These are phyloP conservation scores for Xiphorhynchus erythropygius DNA, from an alignment of 2,797 vertebrate genomes.

Conservation along the genomic window DNA sequence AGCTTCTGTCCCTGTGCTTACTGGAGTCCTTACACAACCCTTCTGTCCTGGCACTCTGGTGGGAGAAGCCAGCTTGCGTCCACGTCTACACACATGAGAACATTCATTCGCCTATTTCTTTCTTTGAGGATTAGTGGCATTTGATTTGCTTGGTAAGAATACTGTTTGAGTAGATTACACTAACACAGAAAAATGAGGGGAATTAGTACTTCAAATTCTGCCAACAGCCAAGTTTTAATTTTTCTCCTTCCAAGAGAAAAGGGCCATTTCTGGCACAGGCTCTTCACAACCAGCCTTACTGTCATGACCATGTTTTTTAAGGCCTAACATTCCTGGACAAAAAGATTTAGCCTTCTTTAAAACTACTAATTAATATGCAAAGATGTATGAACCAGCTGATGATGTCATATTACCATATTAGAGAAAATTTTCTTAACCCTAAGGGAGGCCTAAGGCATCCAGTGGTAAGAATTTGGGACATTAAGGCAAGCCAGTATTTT, in stretches of 20 bases:
- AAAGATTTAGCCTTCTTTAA: neutral
- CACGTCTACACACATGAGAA: rapidly evolving
- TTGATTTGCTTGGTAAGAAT: neutral
- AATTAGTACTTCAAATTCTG: neutral
- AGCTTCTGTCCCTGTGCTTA: neutral
- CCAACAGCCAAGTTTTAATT: neutral
- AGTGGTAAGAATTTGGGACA: neutral
- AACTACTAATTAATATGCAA: neutral
- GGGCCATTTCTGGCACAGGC: neutral
- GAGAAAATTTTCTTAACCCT: neutral
- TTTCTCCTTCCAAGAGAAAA: neutral
- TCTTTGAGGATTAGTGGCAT: neutral
- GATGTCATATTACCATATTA: neutral
- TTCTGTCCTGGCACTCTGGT: rapidly evolving
- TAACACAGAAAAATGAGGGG: neutral
- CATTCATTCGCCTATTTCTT: neutral
- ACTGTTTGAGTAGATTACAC: neutral
- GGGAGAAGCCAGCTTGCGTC: neutral
- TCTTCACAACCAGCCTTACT: neutral
- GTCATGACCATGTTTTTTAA: neutral
- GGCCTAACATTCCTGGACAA: neutral
- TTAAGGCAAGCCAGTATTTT: neutral
- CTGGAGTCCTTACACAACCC: neutral
- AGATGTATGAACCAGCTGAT: neutral
- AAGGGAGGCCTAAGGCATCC: neutral